These are phyloP conservation scores for Porites lutea DNA, from an alignment of 64 coral and sea anemone genomes.

Conservation along the genomic window DNA sequence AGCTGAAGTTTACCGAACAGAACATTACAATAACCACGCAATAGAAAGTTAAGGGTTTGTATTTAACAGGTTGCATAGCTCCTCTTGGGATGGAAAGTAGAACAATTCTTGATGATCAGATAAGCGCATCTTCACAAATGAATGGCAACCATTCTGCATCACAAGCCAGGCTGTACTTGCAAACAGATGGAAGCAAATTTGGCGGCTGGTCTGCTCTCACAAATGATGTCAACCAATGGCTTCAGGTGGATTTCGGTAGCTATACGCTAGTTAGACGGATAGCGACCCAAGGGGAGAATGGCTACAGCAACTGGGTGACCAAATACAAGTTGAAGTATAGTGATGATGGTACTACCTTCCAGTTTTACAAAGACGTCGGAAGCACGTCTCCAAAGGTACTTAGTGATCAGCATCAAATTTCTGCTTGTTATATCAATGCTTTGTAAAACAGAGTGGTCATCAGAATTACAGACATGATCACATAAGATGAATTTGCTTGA, in stretches of 20 bases:
- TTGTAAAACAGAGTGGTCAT: no score
- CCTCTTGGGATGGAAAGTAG: constrained; percentile 25
- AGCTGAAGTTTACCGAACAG: background rate
- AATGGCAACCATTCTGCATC: background rate
- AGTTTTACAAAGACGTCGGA: background rate
- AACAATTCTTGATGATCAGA: background rate
- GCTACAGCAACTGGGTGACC: constrained; percentile 11
- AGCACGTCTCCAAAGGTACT: background rate
- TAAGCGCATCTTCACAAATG: constrained; percentile 25
- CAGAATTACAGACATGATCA: no score
- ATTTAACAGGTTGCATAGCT: background rate
- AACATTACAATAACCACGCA: background rate
- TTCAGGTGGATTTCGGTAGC: constrained; percentile 9
- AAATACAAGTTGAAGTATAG: constrained; percentile 24
- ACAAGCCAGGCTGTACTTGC: constrained; percentile 23
- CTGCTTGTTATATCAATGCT: no score
- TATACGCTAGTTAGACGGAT: background rate
- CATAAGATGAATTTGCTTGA: no score
- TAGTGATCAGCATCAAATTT: no score
- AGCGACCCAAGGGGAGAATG: constrained; percentile 16
- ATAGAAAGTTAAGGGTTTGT: background rate
- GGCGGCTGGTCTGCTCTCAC: constrained; percentile 18
- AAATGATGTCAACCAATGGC: constrained; percentile 7
- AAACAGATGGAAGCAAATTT: background rate
- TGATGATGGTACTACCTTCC: background rate